phyloP scores from a whole-genome alignment of 2,888 invertebrate genomes.

The Diadromus collaris region DNA sequence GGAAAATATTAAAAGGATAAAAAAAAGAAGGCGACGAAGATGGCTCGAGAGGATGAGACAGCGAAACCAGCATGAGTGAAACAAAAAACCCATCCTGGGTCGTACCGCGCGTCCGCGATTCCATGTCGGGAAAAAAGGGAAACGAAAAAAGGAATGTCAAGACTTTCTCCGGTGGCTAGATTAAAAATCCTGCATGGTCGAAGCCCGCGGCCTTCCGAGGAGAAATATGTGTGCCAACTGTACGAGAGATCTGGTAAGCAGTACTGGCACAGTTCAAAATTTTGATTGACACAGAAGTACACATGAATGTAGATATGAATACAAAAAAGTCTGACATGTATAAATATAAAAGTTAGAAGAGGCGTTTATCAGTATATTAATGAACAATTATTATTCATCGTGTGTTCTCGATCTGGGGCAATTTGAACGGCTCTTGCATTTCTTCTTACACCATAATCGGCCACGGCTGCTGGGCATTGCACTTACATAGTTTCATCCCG shows the following conservation, averaged over 20 bases:
- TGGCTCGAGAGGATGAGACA: slow-evolving; percentile 50
- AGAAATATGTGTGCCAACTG: slow-evolving; percentile 46
- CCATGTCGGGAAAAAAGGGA: slow-evolving; percentile 47
- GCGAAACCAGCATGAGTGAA: slow-evolving; percentile 9
- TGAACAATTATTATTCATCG: no score
- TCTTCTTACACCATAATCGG: background rate
- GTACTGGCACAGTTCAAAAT: background rate
- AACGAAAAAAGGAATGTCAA: slow-evolving; percentile 54
- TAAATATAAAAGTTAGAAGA: background rate
- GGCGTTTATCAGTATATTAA: background rate
- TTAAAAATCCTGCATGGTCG: slow-evolving; percentile 51
- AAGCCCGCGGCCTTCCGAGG: slow-evolving; percentile 24
- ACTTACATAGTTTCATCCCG: slow-evolving; percentile 19
- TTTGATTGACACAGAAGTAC: slow-evolving; percentile 29
- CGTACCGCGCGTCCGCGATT: slow-evolving; percentile 6
- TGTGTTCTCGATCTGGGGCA: slow-evolving; percentile 3
- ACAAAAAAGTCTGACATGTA: background rate
- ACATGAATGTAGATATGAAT: slow-evolving; percentile 2
- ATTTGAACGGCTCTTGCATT: slow-evolving; percentile 30
- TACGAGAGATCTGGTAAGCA: background rate
- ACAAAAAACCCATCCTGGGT: slow-evolving; percentile 20
- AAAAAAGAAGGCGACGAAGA: slow-evolving; percentile 26
- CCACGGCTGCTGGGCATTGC: slow-evolving; percentile 14
- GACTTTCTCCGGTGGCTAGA: slow-evolving; percentile 52
- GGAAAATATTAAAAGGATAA: slow-evolving; percentile 30